A percentile compares a stretch with the other conserved stretches of the same genome.
phyloP scores from a whole-genome alignment of 2,888 invertebrate species.

The Sacculina carcini region DNA sequence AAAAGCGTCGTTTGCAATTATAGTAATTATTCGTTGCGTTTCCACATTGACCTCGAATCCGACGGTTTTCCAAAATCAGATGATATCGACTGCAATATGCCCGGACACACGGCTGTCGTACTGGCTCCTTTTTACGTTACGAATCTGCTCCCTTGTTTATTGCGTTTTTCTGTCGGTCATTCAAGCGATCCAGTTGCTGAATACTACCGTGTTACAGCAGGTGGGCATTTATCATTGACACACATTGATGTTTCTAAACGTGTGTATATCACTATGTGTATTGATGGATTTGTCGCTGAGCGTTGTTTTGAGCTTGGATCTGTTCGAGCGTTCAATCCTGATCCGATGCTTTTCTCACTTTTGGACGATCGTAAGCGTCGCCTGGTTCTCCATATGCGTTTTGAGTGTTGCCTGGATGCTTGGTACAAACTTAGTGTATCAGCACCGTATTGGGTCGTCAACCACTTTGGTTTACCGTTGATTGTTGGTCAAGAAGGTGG shows the following conservation, averaged over 20 bases:
- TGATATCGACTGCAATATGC: too few relatives aligned
- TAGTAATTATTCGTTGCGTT: too few relatives aligned
- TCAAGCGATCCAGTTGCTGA: too few relatives aligned
- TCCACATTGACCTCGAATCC: too few relatives aligned
- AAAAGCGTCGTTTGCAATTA: too few relatives aligned
- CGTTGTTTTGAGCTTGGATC: background rate
- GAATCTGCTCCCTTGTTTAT: conserved; percentile 51
- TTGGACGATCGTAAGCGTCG: conserved; percentile 41
- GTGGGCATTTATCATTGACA: too few relatives aligned
- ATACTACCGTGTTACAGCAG: too few relatives aligned
- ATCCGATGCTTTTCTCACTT: conserved; percentile 8
- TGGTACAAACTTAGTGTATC: conserved; percentile 37
- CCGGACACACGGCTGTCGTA: conserved; percentile 64
- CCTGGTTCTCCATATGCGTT: background rate
- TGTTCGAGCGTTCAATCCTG: background rate
- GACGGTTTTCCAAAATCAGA: too few relatives aligned
- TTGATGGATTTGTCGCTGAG: background rate
- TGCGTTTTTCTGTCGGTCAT: conserved; percentile 18
- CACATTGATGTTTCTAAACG: too few relatives aligned
- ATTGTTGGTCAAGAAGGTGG: conserved; percentile 69
- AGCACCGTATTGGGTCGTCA: conserved; percentile 81
- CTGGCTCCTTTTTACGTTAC: conserved; percentile 54
- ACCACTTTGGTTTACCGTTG: conserved; percentile 82
- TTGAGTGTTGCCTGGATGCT: conserved; percentile 7
- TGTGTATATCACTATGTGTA: background rate